Evolutionary conservation across 2,888 invertebrate genomes (phyloP).

Genomic region (Ochropacha duplaris): DNA sequence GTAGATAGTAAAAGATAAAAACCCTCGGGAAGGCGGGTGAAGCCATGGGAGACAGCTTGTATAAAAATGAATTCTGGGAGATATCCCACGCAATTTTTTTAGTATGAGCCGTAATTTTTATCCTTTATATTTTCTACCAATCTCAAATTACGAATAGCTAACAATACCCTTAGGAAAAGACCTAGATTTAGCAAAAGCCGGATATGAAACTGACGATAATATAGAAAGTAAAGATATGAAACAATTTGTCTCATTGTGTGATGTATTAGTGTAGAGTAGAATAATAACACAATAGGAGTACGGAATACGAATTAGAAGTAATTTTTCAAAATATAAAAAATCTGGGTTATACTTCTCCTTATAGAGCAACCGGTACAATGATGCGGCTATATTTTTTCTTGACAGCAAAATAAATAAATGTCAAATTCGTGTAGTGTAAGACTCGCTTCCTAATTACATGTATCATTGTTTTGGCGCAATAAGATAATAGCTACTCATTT

Average conservation of each 20-base stretch:
- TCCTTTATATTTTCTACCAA: not conserved
- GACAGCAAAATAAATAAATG: conserved; percentile 1
- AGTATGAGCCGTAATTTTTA: too few relatives aligned
- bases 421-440: not conserved
- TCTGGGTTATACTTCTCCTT: not conserved
- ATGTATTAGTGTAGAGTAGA: too few relatives aligned
- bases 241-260: not conserved
- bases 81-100: too few relatives aligned
- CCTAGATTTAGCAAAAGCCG: not conserved
- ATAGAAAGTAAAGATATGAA: not conserved
- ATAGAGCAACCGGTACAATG: not conserved
- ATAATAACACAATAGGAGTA: not conserved
- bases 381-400: not conserved
- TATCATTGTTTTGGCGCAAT: not conserved
- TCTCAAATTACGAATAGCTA: not conserved
- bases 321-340: not conserved
- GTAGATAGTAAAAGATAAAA: too few relatives aligned
- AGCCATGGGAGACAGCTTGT: too few relatives aligned
- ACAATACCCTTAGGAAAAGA: not conserved
- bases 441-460: not conserved
- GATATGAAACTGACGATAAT: not conserved
- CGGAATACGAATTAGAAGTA: not conserved
- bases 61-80: too few relatives aligned
- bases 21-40: too few relatives aligned
- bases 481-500: not conserved